These are phyloP conservation scores for Eolophus roseicapilla DNA, from an alignment of 2,113 vertebrate genomes.

Conservation along the genomic window DNA sequence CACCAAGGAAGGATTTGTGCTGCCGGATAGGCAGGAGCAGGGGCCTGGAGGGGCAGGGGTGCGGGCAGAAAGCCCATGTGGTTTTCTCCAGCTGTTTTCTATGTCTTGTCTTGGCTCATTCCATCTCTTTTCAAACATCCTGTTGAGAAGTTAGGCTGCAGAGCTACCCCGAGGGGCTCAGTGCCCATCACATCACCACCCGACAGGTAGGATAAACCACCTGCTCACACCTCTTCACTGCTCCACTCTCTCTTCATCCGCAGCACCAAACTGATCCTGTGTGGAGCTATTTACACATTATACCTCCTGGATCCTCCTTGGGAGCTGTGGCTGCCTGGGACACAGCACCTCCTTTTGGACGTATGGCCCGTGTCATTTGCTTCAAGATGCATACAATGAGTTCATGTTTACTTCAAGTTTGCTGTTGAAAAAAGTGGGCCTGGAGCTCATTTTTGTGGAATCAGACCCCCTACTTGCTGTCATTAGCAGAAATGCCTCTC, in stretches of 20 bases:
- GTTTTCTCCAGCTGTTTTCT: not conserved
- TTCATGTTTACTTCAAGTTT: not conserved
- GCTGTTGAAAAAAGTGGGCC: not conserved
- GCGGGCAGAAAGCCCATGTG: not conserved
- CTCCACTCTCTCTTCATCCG: not conserved
- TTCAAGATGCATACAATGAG: rapidly evolving
- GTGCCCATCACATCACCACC: not conserved
- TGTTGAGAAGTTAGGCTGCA: not conserved
- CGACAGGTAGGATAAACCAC: not conserved
- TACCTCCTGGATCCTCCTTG: not conserved
- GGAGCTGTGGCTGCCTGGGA: not conserved
- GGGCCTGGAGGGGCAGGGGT: not conserved
- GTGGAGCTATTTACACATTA: rapidly evolving
- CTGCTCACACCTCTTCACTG: not conserved
- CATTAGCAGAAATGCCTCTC: not conserved
- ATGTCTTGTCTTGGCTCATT: not conserved
- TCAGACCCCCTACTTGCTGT: not conserved
- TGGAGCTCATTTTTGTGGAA: not conserved
- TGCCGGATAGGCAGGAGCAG: not conserved
- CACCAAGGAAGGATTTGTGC: not conserved
- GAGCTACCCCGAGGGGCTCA: not conserved
- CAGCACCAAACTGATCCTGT: not conserved
- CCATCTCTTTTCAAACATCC: not conserved
- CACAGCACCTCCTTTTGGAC: not conserved
- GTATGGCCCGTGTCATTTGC: not conserved